Conservation (phyloP, 2,888 invertebrate species). For the Caenorhabditis doughertyi region DNA sequence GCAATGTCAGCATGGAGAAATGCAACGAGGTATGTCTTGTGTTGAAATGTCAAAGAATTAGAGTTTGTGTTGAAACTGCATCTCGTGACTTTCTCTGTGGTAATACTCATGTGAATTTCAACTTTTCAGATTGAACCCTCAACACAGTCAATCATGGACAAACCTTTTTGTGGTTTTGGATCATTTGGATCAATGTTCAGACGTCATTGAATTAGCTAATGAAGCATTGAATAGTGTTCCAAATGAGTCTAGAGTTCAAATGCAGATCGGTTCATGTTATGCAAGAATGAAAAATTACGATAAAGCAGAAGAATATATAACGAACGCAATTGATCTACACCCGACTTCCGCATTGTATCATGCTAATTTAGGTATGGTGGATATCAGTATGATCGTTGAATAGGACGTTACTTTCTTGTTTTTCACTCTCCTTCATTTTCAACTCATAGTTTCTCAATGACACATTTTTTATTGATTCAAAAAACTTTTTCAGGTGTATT, state of each 20-base stretch:
- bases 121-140: constrained; percentile 85
- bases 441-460: no score
- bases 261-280: constrained; percentile 91
- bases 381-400: no score
- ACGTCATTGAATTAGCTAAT: constrained; percentile 88
- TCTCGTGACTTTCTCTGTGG: no score
- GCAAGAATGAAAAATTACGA: constrained; percentile 90
- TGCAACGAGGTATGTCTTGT: constrained; percentile 86
- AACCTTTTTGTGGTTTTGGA: constrained; percentile 89
- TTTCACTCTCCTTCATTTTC: no score
- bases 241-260: constrained; percentile 89
- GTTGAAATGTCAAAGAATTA: neutral
- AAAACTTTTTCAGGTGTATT: constrained; percentile 66
- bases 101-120: no score
- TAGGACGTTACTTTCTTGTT: no score
- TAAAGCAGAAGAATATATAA: constrained; percentile 90
- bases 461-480: neutral
- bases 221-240: constrained; percentile 88
- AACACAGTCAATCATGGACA: constrained; percentile 92
- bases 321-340: constrained; percentile 87
- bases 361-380: constrained; percentile 90
- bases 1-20: constrained; percentile 91
- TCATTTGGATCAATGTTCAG: constrained; percentile 86
- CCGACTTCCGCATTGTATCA: constrained; percentile 90
- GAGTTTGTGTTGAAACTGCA: no score